A percentile compares a stretch with the other conserved stretches of the same genome.
Evolutionary conservation across 1,140 invertebrate genomes (phyloP).

Genomic region (Rhopalosiphum padi): DNA sequence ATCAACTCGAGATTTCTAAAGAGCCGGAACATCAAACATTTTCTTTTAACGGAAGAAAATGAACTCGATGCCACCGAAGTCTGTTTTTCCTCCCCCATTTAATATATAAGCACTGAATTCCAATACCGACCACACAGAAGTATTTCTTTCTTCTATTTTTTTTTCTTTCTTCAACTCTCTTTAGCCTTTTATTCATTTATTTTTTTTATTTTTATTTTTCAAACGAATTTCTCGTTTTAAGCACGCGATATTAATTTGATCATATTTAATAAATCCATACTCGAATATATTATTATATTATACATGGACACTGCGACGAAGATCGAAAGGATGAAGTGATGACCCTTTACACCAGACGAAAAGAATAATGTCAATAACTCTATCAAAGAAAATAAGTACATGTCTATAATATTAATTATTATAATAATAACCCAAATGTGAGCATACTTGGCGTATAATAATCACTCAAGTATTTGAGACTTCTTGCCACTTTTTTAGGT

Average conservation of each 20-base stretch:
- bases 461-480: background rate
- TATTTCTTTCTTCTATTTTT: conserved; percentile 30
- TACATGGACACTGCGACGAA: background rate
- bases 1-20: conserved; percentile 34
- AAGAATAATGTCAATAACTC: background rate
- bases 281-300: conserved; percentile 36
- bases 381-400: background rate
- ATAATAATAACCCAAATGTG: background rate
- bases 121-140: conserved; percentile 30
- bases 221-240: background rate
- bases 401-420: background rate
- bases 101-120: conserved; percentile 52
- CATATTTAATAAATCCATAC: background rate
- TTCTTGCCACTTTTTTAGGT: background rate
- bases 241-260: background rate
- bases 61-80: background rate
- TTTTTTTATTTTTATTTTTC: background rate
- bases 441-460: background rate
- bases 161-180: background rate
- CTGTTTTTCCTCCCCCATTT: background rate
- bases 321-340: background rate
- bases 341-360: background rate
- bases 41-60: conserved; percentile 39
- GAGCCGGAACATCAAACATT: conserved; percentile 35
- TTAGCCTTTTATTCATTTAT: background rate